phyloP scores from a whole-genome alignment of 2,113 vertebrate species.

The Zonotrichia leucophrys region DNA sequence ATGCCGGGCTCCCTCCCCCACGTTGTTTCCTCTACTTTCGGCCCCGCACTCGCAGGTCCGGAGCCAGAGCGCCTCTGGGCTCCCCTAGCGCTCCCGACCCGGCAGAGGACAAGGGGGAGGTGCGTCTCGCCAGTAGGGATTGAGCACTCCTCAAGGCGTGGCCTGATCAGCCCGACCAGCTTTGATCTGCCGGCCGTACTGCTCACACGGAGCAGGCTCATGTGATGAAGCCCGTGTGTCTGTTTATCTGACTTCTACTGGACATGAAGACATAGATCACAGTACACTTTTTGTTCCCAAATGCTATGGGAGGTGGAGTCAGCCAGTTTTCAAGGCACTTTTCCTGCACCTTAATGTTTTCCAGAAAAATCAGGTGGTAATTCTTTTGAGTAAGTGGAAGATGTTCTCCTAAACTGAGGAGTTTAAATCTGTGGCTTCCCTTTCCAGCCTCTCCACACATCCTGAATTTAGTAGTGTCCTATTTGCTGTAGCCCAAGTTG shows the following conservation, averaged over 20 bases:
- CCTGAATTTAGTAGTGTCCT: background rate
- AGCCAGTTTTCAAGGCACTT: background rate
- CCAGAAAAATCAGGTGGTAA: background rate
- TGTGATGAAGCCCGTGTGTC: background rate
- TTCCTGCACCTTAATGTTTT: background rate
- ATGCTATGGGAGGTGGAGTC: background rate
- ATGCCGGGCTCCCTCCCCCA: background rate
- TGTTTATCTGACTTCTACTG: background rate
- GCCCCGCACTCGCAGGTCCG: background rate
- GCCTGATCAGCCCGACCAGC: too few species aligned
- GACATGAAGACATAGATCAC: background rate
- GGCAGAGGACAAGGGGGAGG: background rate
- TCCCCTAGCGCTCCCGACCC: rapidly evolving
- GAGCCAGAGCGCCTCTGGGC: background rate
- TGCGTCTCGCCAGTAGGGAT: background rate
- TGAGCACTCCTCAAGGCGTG: background rate
- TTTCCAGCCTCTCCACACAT: background rate
- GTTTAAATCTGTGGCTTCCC: background rate
- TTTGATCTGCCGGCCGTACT: background rate
- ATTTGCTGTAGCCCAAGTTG: background rate
- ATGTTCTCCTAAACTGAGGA: background rate
- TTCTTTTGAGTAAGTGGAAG: background rate
- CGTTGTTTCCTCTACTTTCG: rapidly evolving
- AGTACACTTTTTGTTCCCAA: background rate
- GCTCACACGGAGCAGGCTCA: rapidly evolving